Conservation (phyloP, 2,888 invertebrate species). For the Drosophila kambysellisi region DNA sequence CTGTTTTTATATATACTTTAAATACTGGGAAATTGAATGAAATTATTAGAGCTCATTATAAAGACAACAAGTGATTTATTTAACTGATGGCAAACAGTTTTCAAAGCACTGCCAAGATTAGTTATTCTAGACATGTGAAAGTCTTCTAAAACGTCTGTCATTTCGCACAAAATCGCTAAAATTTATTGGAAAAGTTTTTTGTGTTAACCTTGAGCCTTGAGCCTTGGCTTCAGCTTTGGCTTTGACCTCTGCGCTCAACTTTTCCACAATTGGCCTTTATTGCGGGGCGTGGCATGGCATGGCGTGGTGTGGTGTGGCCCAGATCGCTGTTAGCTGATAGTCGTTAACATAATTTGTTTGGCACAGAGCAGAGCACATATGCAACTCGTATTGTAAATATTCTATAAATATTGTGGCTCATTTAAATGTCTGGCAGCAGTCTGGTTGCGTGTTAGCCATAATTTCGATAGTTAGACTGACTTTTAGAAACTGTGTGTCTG, state of each 20-base stretch:
- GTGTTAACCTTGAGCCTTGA: constrained; percentile 29
- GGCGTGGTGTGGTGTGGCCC: background rate
- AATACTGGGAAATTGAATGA: background rate
- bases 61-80: background rate
- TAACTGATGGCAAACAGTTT: background rate
- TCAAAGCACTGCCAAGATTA: background rate
- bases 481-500: constrained; percentile 8
- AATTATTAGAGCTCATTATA: background rate
- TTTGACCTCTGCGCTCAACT: constrained; percentile 18
- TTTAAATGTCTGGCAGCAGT: constrained; percentile 71
- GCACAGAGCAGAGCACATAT: constrained; percentile 26
- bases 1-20: background rate
- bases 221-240: constrained; percentile 5
- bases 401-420: constrained; percentile 67
- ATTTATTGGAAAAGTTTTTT: constrained; percentile 25
- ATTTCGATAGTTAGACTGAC: constrained; percentile 14
- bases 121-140: background rate
- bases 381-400: background rate
- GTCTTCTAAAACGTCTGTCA: background rate
- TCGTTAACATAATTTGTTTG: constrained; percentile 45
- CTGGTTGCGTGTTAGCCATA: constrained; percentile 46
- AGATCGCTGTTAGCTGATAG: constrained; percentile 39
- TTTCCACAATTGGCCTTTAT: constrained; percentile 18
- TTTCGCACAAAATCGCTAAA: background rate
- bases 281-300: no score